Evolutionary conservation across 2,888 invertebrate species (phyloP).

Genomic region (Ephialtes manifestator): DNA sequence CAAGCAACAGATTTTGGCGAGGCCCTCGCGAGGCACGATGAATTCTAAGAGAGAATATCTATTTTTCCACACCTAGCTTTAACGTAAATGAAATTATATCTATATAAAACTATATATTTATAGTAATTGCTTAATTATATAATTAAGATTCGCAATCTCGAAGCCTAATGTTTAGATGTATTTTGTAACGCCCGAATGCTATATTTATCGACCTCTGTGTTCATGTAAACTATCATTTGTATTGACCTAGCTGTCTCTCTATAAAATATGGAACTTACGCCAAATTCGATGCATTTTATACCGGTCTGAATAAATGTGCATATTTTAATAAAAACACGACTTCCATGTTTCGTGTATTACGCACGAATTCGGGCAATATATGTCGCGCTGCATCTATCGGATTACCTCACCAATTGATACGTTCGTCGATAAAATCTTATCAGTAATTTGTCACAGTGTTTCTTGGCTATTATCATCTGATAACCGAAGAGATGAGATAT

Average conservation of each 20-base stretch:
- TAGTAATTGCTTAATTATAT: constrained; percentile 50
- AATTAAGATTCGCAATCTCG: constrained; percentile 27
- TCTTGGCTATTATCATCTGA: constrained; percentile 50
- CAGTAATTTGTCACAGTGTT: constrained; percentile 45
- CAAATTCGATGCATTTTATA: constrained; percentile 55
- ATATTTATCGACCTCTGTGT: constrained; percentile 53
- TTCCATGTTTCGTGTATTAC: neutral
- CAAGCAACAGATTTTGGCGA: constrained; percentile 99
- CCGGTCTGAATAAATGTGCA: constrained; percentile 54
- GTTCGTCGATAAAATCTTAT: constrained; percentile 64
- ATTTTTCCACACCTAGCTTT: constrained; percentile 42
- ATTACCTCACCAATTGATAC: constrained; percentile 46
- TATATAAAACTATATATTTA: constrained; percentile 50
- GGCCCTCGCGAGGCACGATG: constrained; percentile 97
- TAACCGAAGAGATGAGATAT: constrained; percentile 40
- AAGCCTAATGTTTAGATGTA: constrained; percentile 12
- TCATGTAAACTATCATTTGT: constrained; percentile 46
- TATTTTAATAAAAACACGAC: constrained; percentile 39
- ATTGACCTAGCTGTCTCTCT: constrained; percentile 20
- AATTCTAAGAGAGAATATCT: constrained; percentile 89
- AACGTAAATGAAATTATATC: constrained; percentile 26
- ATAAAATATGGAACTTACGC: constrained; percentile 42
- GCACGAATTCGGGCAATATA: neutral
- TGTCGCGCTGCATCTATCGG: neutral
- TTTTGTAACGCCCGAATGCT: constrained; percentile 45